Evolutionary conservation across 2,797 vertebrate genomes (phyloP).

Genomic region (Macrochelys suwanniensis): DNA sequence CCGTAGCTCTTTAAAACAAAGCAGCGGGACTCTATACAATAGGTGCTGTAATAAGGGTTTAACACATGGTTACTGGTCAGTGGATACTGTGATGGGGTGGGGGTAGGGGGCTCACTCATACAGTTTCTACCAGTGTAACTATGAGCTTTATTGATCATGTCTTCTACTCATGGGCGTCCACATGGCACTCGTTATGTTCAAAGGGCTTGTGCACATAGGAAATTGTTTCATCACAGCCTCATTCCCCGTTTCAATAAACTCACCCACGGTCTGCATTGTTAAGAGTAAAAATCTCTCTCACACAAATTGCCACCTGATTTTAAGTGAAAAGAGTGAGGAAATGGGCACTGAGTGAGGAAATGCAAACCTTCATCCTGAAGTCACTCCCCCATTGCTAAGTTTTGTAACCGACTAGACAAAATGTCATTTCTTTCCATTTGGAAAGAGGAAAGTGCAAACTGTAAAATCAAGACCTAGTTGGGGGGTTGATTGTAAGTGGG

Average conservation of each 20-base stretch:
- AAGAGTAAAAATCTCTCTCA: constrained; percentile 36
- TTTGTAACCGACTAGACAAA: neutral
- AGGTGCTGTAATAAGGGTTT: neutral
- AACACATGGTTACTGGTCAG: neutral
- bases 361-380: constrained; percentile 56
- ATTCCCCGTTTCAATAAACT: constrained; percentile 53
- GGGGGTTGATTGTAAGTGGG: accelerated
- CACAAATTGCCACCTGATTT: constrained; percentile 64
- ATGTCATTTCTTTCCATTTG: neutral
- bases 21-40: neutral
- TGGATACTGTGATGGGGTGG: neutral
- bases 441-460: constrained; percentile 9
- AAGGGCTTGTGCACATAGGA: constrained; percentile 37
- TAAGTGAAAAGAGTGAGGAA: constrained; percentile 62
- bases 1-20: neutral
- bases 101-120: neutral
- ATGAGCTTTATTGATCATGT: neutral
- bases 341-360: constrained; percentile 40
- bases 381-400: neutral
- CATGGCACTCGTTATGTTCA: constrained; percentile 54
- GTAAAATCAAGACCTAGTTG: neutral
- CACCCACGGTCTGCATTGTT: constrained; percentile 38
- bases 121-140: neutral
- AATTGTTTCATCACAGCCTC: constrained; percentile 50
- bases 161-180: neutral